Base-by-base conservation (phyloP, 2,113 vertebrate genomes). In the Stictonetta naevosa region DNA sequence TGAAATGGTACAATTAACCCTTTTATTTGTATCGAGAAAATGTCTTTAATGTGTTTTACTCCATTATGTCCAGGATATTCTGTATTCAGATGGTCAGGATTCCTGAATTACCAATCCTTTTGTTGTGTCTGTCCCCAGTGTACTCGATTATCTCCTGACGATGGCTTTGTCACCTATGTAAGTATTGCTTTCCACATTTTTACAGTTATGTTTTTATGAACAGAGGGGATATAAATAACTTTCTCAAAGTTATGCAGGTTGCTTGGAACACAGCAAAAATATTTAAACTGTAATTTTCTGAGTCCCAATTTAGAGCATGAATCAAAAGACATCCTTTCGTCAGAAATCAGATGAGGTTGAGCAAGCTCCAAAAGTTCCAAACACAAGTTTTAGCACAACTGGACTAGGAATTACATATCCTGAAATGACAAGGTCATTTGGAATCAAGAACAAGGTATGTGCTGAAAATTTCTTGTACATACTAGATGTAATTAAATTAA, bases 241-340 rank as follows among this genome's bases (percentile, higher is more conserved):
- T 95, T 80, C 69, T 92, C 58, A 64, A 77, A 66, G 44, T 82
- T 64, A 79, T n/a, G 13, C n/a, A 79, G 18, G 22, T 75, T 79
- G 18, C 68, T 67, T 82, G 46, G 29, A 91, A 77, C 11, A 87
- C n/a, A 85, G 55, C 20, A 86, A 91, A 93, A 95, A 63, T 56
- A 88, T 21, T 86, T 69, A 92, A 83, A 19, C 21, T 95, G 40
- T 81, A 33, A 90, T 82, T 84, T 95, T 83, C 68, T 75, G 34
- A 88, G 48, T 64, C 18, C 25, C 4, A 11, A 36, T 79, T 66
- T 84, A 82, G 71, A 93, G 26, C 40, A 34, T 69, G 53, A 92
- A 76, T 60, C 48, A 86, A 88, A 91, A 85, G 18, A 69, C 72
- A 86, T 8, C 25, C 10, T 81, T 83, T 88, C 44, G 75, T 92